Base-by-base conservation (phyloP, 2,113 vertebrate genomes). In the Hemichromis elongatus region DNA sequence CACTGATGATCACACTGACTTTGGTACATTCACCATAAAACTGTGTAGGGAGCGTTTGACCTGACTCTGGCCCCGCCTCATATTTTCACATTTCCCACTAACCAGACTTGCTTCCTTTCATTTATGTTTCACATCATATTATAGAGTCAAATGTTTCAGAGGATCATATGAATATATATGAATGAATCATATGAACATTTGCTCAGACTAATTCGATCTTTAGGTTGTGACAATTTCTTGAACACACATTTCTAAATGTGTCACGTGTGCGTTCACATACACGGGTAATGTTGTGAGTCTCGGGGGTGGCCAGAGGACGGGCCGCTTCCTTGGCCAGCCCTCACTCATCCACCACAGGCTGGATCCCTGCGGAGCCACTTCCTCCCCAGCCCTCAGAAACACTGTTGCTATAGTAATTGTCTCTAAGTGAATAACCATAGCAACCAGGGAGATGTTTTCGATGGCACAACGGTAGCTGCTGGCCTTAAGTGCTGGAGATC, bases 401-500 rank as follows among this genome's bases (percentile, higher is more conserved):
- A 19, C 63, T 9, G 92, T 94, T 90, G 89, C 93, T 86, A 92
- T 90, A 84, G 93, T 83, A 81, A 90, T 89, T 75, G 85, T 88
- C 80, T 90, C 88, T 57, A 86, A 89, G 89, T 75, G 85, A 89
- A 89, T 77, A 86, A 90, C 86, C 93, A 87, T 91, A 70, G 90
- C 90, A 89, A 91, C 93, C 85, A n/a, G 3, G 45, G 61, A 54
- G 79, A 90, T 91, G 89, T 79, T 81, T 89, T 80, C 37, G 77
- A 91, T 78, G 88, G 56, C 88, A 73, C 68, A 53, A 35, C 79
- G 66, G 55, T 79, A 47, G 80, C 85, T 83, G 28, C 63, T 82
- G 91, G 55, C 81, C 85, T 87, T 66, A 54, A 53, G 61, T 3
- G 81, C 81, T 35, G 54, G 82, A 81, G 86, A 89, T 92, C 86